Conservation (phyloP, 1,140 invertebrate genomes). For the Lamellibrachia luymesi region DNA sequence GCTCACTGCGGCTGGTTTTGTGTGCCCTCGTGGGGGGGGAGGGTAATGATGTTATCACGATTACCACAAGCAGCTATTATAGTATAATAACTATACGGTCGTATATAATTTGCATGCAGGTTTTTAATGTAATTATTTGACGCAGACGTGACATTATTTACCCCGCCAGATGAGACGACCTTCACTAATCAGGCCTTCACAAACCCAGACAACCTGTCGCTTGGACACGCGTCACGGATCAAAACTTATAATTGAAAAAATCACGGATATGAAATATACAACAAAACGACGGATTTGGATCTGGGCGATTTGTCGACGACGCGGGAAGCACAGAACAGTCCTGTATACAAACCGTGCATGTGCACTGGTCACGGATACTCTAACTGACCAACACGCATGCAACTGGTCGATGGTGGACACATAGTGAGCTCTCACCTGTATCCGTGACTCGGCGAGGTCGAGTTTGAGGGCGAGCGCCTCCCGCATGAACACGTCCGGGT, state of each 20-base stretch:
- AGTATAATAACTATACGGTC: neutral
- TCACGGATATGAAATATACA: neutral
- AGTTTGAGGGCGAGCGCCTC: slow-evolving; percentile 48
- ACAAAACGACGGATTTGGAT: neutral
- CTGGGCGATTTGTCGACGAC: neutral
- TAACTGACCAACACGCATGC: too few relatives aligned
- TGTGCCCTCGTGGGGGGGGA: neutral
- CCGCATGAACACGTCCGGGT: slow-evolving; percentile 52
- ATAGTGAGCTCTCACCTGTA: slow-evolving; percentile 39
- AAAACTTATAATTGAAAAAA: neutral
- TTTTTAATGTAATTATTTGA: slow-evolving; percentile 1
- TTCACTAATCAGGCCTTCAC: neutral
- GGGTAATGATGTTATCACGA: neutral
- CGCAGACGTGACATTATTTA: neutral
- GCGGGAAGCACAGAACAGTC: neutral
- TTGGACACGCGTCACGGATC: too few relatives aligned
- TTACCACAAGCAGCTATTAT: neutral
- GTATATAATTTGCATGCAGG: neutral
- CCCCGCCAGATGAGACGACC: neutral
- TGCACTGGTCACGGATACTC: too few relatives aligned
- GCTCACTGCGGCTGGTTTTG: neutral
- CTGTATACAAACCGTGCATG: too few relatives aligned
- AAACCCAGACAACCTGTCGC: neutral
- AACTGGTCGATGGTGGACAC: neutral
- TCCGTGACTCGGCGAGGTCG: slow-evolving; percentile 48